These are phyloP conservation scores for Zaprionus tsacasi DNA, from an alignment of 1,140 invertebrate species.

Conservation along the genomic window DNA sequence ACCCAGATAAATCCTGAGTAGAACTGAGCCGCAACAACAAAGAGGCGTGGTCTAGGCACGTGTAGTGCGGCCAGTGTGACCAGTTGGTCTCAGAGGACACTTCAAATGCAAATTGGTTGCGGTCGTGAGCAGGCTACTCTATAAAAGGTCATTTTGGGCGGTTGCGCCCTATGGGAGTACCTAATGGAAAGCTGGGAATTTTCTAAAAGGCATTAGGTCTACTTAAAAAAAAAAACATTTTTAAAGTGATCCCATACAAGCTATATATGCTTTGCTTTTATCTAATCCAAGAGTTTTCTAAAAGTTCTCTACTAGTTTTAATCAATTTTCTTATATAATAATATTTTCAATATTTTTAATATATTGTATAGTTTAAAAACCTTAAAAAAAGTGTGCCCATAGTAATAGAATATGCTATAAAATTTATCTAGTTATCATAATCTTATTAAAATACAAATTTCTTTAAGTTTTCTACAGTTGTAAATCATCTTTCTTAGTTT, in stretches of 20 bases:
- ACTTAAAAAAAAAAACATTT: not conserved
- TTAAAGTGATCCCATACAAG: not conserved
- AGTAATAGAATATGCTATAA: too few species aligned
- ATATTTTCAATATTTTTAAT: too few species aligned
- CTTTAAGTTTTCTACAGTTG: too few species aligned
- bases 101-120: slow-evolving; percentile 21
- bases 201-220: not conserved
- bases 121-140: not conserved
- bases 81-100: slow-evolving; percentile 20
- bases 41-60: slow-evolving; percentile 3
- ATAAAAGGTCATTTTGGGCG: slow-evolving; percentile 4
- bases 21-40: not conserved
- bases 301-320: too few species aligned
- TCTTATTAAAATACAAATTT: too few species aligned
- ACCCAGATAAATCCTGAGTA: slow-evolving; percentile 5
- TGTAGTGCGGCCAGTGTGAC: slow-evolving; percentile 31
- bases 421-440: too few species aligned
- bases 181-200: not conserved
- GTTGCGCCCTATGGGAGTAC: not conserved
- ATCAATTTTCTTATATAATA: too few species aligned
- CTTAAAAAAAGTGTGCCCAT: too few species aligned
- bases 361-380: too few species aligned
- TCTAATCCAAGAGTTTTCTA: too few species aligned
- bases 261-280: too few species aligned
- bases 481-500: too few species aligned